Conservation (phyloP, 1,140 invertebrate species). For the Ridgeia piscesae region DNA sequence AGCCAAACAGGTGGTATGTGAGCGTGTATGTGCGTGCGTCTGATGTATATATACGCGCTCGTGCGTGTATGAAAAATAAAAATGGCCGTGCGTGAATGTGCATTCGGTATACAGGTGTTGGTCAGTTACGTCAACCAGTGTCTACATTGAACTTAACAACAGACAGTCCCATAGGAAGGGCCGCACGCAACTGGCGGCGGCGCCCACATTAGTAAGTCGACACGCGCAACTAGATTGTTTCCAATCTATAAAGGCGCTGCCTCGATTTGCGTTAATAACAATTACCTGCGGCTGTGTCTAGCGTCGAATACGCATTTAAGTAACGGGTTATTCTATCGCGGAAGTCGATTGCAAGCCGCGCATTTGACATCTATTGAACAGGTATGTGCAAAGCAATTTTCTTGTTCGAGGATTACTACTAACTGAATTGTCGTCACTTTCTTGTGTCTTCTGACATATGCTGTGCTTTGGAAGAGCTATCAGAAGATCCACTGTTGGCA, state of each 20-base stretch:
- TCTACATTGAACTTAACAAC: too few relatives aligned
- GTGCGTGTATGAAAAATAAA: too few relatives aligned
- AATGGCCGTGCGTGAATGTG: too few relatives aligned
- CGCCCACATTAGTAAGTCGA: not conserved
- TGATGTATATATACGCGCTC: too few relatives aligned
- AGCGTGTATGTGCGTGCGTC: too few relatives aligned
- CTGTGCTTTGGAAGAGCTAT: too few relatives aligned
- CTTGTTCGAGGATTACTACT: not conserved
- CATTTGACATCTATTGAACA: not conserved
- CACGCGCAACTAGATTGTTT: not conserved
- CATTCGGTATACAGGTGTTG: too few relatives aligned
- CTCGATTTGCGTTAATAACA: not conserved
- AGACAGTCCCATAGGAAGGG: too few relatives aligned
- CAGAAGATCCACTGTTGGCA: too few relatives aligned
- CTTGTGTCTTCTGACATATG: not conserved
- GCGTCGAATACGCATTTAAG: not conserved
- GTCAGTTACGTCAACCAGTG: too few relatives aligned
- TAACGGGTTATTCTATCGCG: not conserved
- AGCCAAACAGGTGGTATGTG: too few relatives aligned
- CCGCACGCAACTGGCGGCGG: too few relatives aligned
- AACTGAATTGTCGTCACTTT: not conserved
- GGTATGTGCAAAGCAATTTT: not conserved
- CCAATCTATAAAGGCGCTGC: not conserved
- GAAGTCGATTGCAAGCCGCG: not conserved
- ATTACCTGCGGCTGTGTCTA: not conserved